Base-by-base conservation (phyloP, 2,888 invertebrate species). In the Agrilus cyanescens region DNA sequence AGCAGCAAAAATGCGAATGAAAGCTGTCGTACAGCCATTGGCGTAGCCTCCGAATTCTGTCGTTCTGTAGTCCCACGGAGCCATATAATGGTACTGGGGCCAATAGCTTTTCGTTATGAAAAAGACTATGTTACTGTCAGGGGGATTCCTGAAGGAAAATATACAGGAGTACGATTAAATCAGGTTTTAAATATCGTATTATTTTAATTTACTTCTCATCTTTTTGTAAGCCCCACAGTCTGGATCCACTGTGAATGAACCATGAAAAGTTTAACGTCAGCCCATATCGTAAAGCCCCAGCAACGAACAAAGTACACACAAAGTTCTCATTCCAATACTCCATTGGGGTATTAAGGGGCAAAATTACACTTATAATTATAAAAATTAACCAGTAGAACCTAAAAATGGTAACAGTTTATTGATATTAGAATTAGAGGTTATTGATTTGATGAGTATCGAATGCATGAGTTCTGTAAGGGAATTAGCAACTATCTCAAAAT, bases 11-110 rank as follows among this genome's bases (percentile, higher is more conserved):
- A 84, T 71, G 34, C 82, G 71, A 39, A 88, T 80, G 54, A 82
- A 74, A 1, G 76, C 72, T 0, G 82, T 77, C 0, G 76, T 74
- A 45, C 74, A 78, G 4, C 82, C 86, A 1, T 65, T 64, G 67
- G 77, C 78, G 55, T 88, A 88, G 35, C 75, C 74, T 3, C 88
- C 88, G 50, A 74, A 88, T 64, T 89, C 88, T 7, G 83, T 82
- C n/a, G 77, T 78, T 57, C 85, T 84, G 65, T 85, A 88, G 57
- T 89, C 88, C 67, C 79, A 78, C 0, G 86, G 83, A 15, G 84
- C 61, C 15, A 85, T 57, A 54, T 88, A 87, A 57, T 89, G 88
- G 58, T 85, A 89, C 47, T 82, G 80, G 0, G 80, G 77, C 88
- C 88, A 88, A 58, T 81, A 80, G 3, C 79, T 80, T 61, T 82